Evolutionary conservation across 1,140 invertebrate genomes (phyloP).

Genomic region (Habropoda laboriosa): DNA sequence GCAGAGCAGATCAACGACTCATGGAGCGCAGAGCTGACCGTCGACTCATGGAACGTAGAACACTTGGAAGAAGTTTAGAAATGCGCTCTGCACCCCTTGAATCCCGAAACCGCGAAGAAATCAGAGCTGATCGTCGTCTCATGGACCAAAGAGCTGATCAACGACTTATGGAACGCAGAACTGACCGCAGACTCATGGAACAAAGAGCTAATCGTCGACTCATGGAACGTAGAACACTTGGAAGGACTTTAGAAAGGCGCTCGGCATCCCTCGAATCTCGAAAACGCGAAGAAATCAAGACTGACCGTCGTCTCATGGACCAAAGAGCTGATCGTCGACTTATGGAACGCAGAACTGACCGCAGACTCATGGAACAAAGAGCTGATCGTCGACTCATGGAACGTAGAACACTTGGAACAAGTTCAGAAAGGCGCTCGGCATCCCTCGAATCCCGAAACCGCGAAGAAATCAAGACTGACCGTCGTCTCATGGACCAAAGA

Average conservation of each 20-base stretch:
- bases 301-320: background rate
- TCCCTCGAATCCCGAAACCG: no score
- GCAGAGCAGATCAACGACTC: background rate
- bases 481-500: conserved; percentile 3
- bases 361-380: background rate
- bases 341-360: background rate
- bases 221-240: background rate
- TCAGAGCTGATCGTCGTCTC: background rate
- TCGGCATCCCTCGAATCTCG: no score
- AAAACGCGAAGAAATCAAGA: no score
- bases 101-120: background rate
- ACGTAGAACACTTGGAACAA: no score
- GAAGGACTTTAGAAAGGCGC: no score
- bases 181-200: background rate
- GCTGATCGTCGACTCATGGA: background rate
- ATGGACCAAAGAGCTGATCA: background rate
- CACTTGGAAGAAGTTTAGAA: no score
- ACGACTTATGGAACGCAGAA: background rate
- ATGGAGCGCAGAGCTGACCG: background rate
- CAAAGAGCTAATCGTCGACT: background rate
- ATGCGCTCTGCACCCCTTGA: background rate
- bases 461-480: background rate
- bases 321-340: background rate
- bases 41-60: background rate
- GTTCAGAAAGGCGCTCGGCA: background rate